Evolutionary conservation across 2,888 invertebrate genomes (phyloP).

Genomic region (Axea sp.): DNA sequence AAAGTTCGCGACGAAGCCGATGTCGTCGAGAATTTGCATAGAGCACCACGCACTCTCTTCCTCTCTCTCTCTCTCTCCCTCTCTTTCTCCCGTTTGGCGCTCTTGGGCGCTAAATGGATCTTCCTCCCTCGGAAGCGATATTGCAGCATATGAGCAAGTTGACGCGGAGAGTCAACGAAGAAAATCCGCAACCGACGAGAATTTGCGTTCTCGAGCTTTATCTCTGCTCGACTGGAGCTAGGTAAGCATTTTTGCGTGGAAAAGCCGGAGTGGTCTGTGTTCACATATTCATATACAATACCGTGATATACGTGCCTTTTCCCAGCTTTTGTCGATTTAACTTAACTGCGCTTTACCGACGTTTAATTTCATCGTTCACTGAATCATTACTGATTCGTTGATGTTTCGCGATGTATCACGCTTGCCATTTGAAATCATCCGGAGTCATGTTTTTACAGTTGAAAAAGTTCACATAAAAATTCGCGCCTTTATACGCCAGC

Average conservation of each 20-base stretch:
- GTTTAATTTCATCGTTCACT: slow-evolving; percentile 59
- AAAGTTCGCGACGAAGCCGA: slow-evolving; percentile 51
- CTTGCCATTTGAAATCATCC: too few relatives aligned
- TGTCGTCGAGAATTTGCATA: slow-evolving; percentile 59
- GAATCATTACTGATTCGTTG: slow-evolving; percentile 51
- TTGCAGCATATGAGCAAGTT: slow-evolving; percentile 45
- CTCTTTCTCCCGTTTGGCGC: neutral
- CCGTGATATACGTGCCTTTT: slow-evolving; percentile 15
- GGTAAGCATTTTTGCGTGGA: slow-evolving; percentile 74
- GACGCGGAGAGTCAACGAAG: slow-evolving; percentile 43
- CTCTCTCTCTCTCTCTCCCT: neutral
- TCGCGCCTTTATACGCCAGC: too few relatives aligned
- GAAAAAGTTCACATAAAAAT: too few relatives aligned
- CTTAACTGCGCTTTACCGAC: slow-evolving; percentile 41
- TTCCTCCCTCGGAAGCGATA: slow-evolving; percentile 18
- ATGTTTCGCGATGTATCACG: slow-evolving; percentile 24
- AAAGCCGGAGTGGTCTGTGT: slow-evolving; percentile 67
- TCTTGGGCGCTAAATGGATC: too few relatives aligned
- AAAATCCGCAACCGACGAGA: slow-evolving; percentile 61
- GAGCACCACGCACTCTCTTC: slow-evolving; percentile 3
- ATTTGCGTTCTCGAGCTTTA: slow-evolving; percentile 58
- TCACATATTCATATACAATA: slow-evolving; percentile 66
- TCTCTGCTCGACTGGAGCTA: slow-evolving; percentile 65
- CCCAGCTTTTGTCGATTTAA: slow-evolving; percentile 46
- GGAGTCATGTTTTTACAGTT: too few relatives aligned